phyloP scores from a whole-genome alignment of 2,888 invertebrate species.

The Peribatodes rhomboidaria region DNA sequence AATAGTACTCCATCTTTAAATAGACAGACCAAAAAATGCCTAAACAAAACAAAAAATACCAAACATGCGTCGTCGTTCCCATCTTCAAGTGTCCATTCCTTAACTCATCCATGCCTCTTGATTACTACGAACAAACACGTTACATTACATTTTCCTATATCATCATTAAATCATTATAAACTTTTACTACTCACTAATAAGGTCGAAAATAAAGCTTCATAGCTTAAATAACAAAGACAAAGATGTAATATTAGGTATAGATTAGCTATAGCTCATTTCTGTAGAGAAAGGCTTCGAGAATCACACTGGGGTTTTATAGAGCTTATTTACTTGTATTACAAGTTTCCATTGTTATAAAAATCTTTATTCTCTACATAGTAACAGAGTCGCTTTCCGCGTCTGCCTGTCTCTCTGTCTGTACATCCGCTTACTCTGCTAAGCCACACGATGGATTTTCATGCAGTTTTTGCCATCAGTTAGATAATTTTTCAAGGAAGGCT shows the following conservation, averaged over 20 bases:
- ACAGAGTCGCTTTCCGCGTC: too few species aligned
- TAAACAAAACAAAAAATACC: neutral
- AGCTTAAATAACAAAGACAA: conserved; percentile 1
- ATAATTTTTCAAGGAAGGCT: too few species aligned
- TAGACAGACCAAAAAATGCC: too few species aligned
- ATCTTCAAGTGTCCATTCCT: neutral
- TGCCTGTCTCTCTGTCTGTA: too few species aligned
- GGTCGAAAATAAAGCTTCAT: neutral
- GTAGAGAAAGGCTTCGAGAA: conserved; percentile 31
- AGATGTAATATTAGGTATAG: conserved; percentile 14
- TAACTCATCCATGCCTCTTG: neutral
- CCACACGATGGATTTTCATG: too few species aligned
- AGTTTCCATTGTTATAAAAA: conserved; percentile 22
- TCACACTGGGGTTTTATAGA: conserved; percentile 18
- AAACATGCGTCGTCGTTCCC: neutral
- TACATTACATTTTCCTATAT: neutral
- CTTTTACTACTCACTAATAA: neutral
- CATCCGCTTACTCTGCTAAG: too few species aligned
- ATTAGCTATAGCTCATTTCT: conserved; percentile 25
- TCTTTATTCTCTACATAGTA: too few species aligned
- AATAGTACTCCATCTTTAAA: too few species aligned
- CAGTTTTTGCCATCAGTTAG: too few species aligned
- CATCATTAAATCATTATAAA: neutral
- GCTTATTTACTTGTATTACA: conserved; percentile 3
- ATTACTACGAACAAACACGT: neutral